Evolutionary conservation across 2,797 vertebrate genomes (phyloP), one percentile per base, ranked within the genome.

Genomic region (Anabacerthia variegaticeps): DNA sequence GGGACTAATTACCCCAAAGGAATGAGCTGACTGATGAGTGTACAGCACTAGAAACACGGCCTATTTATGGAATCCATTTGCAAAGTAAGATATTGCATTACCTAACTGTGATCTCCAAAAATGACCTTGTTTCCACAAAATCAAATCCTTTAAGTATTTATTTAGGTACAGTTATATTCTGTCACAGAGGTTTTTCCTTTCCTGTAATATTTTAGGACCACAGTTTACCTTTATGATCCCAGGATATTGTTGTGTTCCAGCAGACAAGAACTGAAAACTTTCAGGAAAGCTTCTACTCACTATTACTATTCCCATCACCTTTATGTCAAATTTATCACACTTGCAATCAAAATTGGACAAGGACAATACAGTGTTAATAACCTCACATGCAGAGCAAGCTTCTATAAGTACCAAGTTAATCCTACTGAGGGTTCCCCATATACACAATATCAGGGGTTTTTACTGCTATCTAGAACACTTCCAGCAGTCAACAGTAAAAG

Each of bases 41-140:
- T 30, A 27, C 5, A 72, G n/a, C 20, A 28, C 34, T 48, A 59
- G 37, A 81, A 82, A 55, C 28, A 83, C 2, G 65, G 32, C 4
- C 1, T 36, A 68, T 48, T 91, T 68, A 81, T 22, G 49, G 39
- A 88, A 67, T 22, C n/a, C 48, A 46, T 54, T 39, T 80, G 65
- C 77, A 68, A 94, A 84, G 22, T 22, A 88, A 66, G 36, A 62
- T 26, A 76, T 14, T 75, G 51, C 59, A 81, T 69, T 81, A 87
- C 30, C 34, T 55, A 76, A 84, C 0, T 41, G 30, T 24, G 46
- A 37, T 32, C 34, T 54, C 56, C 49, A 85, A 84, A 95, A 88
- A 52, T 4, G 1, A 54, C 30, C 21, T 43, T 22, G 12, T 79
- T 74, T 52, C 44, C 71, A 75, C 34, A 77, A 63, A 59, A 69